phyloP scores from a whole-genome alignment of 2,888 invertebrate species.

The Trissolcus japonicus region DNA sequence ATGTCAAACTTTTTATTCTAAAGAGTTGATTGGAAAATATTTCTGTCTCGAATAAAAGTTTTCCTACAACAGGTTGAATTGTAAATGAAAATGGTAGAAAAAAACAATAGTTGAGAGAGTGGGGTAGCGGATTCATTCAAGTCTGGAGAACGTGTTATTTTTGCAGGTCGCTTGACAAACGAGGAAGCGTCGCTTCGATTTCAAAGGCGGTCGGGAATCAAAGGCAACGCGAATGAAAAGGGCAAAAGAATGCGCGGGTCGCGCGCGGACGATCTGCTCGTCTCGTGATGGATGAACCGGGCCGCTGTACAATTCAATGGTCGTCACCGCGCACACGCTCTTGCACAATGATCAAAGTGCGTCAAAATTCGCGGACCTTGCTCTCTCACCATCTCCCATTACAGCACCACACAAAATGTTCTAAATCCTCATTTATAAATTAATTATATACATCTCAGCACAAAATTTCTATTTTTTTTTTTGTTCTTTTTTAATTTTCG shows the following conservation, averaged over 20 bases:
- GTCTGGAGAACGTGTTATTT: slow-evolving; percentile 32
- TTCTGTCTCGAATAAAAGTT: no score
- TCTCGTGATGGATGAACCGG: slow-evolving; percentile 68
- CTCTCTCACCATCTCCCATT: neutral
- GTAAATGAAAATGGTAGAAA: neutral
- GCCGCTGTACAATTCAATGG: slow-evolving; percentile 41
- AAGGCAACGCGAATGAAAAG: slow-evolving; percentile 49
- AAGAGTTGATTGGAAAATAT: no score
- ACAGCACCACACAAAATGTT: neutral
- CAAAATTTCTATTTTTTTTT: no score
- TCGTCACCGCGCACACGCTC: slow-evolving; percentile 35
- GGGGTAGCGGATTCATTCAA: slow-evolving; percentile 16
- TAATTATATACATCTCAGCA: neutral
- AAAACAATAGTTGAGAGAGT: neutral
- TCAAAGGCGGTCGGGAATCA: slow-evolving; percentile 52
- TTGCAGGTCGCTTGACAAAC: slow-evolving; percentile 42
- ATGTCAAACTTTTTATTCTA: no score
- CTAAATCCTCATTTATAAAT: neutral
- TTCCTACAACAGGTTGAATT: neutral
- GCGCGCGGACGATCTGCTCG: slow-evolving; percentile 36
- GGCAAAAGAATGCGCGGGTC: slow-evolving; percentile 50
- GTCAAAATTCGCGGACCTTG: slow-evolving; percentile 27
- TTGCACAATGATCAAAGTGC: slow-evolving; percentile 39
- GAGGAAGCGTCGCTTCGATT: slow-evolving; percentile 54
- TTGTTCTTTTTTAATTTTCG: neutral